A percentile compares a stretch with the other conserved stretches of the same genome.
Conservation (phyloP, 2,888 invertebrate species). For the Aelia acuminata region DNA sequence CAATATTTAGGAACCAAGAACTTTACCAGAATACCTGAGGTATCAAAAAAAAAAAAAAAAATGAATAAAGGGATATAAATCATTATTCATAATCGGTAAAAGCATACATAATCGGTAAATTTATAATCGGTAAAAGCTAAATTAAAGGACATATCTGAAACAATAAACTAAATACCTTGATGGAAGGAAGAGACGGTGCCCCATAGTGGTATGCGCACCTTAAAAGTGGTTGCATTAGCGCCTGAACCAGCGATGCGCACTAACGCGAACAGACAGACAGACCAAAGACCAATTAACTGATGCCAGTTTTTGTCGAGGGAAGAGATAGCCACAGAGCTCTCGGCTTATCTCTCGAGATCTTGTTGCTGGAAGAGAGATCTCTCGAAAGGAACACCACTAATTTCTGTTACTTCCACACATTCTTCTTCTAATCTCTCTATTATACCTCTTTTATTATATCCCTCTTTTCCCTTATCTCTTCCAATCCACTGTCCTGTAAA, state of each 20-base stretch:
- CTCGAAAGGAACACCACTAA: constrained; percentile 5
- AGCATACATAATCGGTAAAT: no score
- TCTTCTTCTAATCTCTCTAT: constrained; percentile 48
- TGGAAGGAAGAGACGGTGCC: no score
- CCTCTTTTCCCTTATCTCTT: neutral
- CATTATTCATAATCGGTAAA: no score
- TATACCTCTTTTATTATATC: constrained; percentile 8
- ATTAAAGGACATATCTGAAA: no score
- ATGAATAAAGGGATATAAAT: no score
- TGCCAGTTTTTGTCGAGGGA: neutral
- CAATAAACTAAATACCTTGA: no score
- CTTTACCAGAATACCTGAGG: no score
- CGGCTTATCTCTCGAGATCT: neutral
- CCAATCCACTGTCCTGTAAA: neutral
- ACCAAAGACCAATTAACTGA: constrained; percentile 29
- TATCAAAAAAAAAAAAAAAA: no score
- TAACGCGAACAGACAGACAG: constrained; percentile 3
- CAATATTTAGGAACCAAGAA: no score
- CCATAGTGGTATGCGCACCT: neutral
- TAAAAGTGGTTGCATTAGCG: neutral
- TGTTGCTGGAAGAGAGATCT: neutral
- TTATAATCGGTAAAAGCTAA: no score
- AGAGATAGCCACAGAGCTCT: neutral
- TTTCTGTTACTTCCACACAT: constrained; percentile 48
- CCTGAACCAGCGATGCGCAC: neutral